Base-by-base conservation (phyloP, 2,113 vertebrate species). In the Dendropsophus ebraccatus region DNA sequence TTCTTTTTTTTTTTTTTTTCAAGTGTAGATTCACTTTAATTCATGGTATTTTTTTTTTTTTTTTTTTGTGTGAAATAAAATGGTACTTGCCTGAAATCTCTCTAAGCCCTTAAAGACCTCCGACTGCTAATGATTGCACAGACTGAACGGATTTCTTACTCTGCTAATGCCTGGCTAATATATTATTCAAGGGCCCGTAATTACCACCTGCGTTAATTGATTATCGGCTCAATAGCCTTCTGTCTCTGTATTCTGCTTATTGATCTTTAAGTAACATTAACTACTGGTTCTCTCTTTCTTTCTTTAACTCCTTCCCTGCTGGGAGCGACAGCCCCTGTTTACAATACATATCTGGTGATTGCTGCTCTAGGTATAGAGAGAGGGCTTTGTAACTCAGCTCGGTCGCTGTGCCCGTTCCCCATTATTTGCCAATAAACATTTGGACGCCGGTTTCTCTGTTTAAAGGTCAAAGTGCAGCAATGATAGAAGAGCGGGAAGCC, bases 111-210 rank as follows among this genome's bases (percentile, higher is more conserved):
- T 65, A 81, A 65, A 81, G 35, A 81, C 56, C 78, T 19, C 78
- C 78, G 58, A 62, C 78, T 47, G 78, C 16, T 62, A 37, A 81
- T 62, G 56, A 81, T 81, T 81, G 67, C 67, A 47, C 56, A 65
- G 58, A 62, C 35, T 58, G 54, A 60, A 79, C 77, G 13, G 54
- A 60, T 79, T 81, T 47, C 78, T 65, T 62, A 62, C 56, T 81
- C 78, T 17, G 25, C 56, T 81, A 45, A 85, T 23, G 67, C 85
- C n/a, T 90, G 90, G 86, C 88, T 90, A 90, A 91, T 88, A 81
- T 80, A 32, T 87, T 88, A 82, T 87, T 81, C 45, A 82, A 52
- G 47, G 41, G 23, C 41, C 50, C 30, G 41, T 82, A 82, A 82
- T 82, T 82, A 82, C 80, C 28, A 82, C 80, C 62, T 70, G 58